Conservation (phyloP, 1,140 invertebrate genomes). For the Dendroctonus ponderosae region DNA sequence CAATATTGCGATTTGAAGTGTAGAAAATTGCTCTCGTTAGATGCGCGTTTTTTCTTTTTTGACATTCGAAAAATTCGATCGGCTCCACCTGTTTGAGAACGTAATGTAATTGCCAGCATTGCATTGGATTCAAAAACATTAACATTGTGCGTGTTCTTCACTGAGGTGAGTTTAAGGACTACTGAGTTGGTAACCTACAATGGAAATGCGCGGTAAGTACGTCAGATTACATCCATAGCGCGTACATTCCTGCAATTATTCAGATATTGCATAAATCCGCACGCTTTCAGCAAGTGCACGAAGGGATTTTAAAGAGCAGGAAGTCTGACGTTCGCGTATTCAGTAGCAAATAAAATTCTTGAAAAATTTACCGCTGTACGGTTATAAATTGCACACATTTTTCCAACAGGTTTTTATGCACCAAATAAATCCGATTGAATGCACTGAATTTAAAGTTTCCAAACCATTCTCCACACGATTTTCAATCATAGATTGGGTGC, state of each 20-base stretch:
- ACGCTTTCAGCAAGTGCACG: background rate
- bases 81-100: too few relatives aligned
- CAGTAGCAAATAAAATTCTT: too few relatives aligned
- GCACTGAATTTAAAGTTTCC: too few relatives aligned
- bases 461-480: too few relatives aligned
- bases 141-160: conserved; percentile 10
- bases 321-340: too few relatives aligned
- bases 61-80: too few relatives aligned
- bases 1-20: background rate
- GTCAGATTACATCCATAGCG: background rate
- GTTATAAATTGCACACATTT: too few relatives aligned
- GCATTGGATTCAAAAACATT: conserved; percentile 5
- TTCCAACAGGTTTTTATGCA: too few relatives aligned
- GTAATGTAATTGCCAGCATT: conserved; percentile 1
- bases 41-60: background rate
- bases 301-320: too few relatives aligned
- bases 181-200: conserved; percentile 17
- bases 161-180: conserved; percentile 16
- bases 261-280: background rate
- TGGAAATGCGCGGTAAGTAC: conserved; percentile 26
- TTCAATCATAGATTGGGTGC: too few relatives aligned
- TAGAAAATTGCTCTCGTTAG: background rate
- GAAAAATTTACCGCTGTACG: too few relatives aligned
- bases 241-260: background rate
- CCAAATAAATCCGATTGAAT: too few relatives aligned